phyloP scores from a whole-genome alignment of 2,113 vertebrate genomes.

The Tympanuchus pallidicinctus region DNA sequence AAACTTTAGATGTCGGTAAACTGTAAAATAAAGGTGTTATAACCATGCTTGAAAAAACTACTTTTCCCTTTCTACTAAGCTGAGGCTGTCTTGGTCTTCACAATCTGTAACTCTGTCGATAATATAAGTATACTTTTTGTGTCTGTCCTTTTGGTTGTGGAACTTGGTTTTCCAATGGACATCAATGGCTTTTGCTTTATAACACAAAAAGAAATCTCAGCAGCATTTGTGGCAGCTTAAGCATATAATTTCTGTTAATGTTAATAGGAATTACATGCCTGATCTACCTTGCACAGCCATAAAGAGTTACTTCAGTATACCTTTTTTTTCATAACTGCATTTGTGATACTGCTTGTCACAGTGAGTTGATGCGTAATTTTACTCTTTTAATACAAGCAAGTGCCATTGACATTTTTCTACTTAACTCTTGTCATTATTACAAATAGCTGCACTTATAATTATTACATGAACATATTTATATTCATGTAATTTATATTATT shows the following conservation, averaged over 20 bases:
- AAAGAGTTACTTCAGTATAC: conserved; percentile 29
- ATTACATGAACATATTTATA: not conserved
- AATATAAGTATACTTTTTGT: not conserved
- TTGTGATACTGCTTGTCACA: conserved; percentile 43
- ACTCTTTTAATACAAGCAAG: not conserved
- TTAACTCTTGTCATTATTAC: conserved; percentile 9
- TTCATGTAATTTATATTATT: not conserved
- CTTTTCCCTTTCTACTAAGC: not conserved
- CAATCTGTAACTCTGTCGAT: not conserved
- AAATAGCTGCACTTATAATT: conserved; percentile 39
- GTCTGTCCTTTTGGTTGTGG: not conserved
- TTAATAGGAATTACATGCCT: not conserved
- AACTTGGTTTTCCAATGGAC: not conserved
- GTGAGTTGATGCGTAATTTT: not conserved
- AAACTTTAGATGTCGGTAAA: conserved; percentile 3
- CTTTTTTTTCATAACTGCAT: conserved; percentile 21
- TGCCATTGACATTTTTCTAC: conserved; percentile 40
- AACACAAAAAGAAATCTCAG: not conserved
- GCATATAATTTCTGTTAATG: not conserved
- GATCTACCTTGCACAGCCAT: not conserved
- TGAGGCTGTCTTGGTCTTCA: not conserved
- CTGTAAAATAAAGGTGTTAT: conserved; percentile 25
- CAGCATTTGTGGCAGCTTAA: conserved; percentile 11
- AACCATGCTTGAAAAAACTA: not conserved
- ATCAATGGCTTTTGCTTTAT: not conserved